These are phyloP conservation scores for Gyps fulvus DNA, from an alignment of 2,113 vertebrate species.

Conservation along the genomic window DNA sequence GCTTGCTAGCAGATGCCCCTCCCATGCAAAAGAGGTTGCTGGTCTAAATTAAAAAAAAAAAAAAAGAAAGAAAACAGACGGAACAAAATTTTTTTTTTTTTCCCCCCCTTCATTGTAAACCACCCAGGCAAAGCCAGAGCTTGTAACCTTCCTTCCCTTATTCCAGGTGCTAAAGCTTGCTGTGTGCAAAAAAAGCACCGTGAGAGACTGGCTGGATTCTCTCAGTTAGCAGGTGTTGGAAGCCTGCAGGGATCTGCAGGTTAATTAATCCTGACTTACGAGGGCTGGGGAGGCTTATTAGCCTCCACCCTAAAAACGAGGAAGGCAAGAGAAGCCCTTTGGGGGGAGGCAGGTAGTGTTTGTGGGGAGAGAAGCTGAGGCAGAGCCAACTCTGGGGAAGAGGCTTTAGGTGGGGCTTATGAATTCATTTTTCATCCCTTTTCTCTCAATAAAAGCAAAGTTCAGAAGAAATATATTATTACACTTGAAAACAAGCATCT, in stretches of 20 bases:
- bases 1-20: neutral
- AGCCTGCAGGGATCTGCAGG: slow-evolving; percentile 57
- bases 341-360: neutral
- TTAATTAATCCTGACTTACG: slow-evolving; percentile 65
- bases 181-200: neutral
- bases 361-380: neutral
- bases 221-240: slow-evolving; percentile 53
- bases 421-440: neutral
- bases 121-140: neutral
- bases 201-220: slow-evolving; percentile 52
- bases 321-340: slow-evolving; percentile 51
- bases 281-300: slow-evolving; percentile 54
- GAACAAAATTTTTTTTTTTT: neutral
- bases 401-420: neutral
- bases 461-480: neutral
- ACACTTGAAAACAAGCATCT: neutral
- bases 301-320: slow-evolving; percentile 60
- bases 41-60: neutral
- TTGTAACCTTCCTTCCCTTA: neutral
- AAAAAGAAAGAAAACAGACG: neutral
- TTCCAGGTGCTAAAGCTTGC: neutral
- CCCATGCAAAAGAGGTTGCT: neutral
- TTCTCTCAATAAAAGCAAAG: neutral
- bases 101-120: neutral
- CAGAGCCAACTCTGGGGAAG: neutral